These are phyloP conservation scores for Babyrousa celebensis DNA, from an alignment of 2,797 vertebrate genomes.

Conservation along the genomic window DNA sequence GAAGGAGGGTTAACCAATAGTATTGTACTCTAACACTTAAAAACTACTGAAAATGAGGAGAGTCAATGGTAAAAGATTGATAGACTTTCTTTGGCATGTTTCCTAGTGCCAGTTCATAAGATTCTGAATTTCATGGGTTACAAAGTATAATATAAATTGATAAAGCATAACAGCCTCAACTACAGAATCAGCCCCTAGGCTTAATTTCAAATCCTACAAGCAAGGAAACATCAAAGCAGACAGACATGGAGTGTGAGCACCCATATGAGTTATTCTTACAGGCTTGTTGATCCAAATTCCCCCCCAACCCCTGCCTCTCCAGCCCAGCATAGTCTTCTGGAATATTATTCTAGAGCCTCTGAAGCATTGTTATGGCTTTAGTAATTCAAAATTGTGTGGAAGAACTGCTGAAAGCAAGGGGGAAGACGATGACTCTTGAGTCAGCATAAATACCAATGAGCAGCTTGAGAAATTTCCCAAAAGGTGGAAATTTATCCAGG, in stretches of 20 bases:
- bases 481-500: neutral
- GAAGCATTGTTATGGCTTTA: neutral
- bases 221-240: neutral
- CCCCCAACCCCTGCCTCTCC: too few species aligned
- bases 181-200: neutral
- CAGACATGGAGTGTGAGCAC: neutral
- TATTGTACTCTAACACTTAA: slow-evolving; percentile 7
- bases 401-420: neutral
- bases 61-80: neutral
- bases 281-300: neutral
- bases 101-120: neutral
- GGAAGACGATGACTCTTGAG: neutral
- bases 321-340: neutral
- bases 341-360: neutral
- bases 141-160: neutral
- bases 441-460: neutral
- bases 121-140: neutral
- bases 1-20: neutral
- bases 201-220: neutral
- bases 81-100: neutral
- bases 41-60: neutral
- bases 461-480: neutral
- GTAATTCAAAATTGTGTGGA: neutral
- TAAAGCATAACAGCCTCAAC: neutral
- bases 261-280: neutral